phyloP scores from a whole-genome alignment of 2,888 invertebrate species.

The Lordiphosa andalusiaca region DNA sequence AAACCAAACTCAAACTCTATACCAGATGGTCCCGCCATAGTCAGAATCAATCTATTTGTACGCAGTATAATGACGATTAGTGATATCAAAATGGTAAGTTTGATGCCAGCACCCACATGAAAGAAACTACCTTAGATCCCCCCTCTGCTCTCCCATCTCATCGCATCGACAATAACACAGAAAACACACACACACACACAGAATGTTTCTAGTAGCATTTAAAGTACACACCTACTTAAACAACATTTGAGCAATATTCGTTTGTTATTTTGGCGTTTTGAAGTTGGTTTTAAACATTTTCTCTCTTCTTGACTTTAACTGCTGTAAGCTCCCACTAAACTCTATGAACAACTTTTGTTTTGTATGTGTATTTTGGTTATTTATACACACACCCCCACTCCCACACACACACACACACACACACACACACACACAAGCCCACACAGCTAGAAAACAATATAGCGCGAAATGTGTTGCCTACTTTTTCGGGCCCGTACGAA shows the following conservation, averaged over 20 bases:
- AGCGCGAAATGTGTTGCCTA: slow-evolving; percentile 41
- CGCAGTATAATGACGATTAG: slow-evolving; percentile 98
- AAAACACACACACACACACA: no score
- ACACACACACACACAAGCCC: neutral
- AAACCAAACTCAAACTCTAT: slow-evolving; percentile 67
- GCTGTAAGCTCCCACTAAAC: neutral
- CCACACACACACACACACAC: slow-evolving; percentile 5
- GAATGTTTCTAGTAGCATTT: no score
- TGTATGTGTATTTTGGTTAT: no score
- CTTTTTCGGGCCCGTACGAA: slow-evolving; percentile 22
- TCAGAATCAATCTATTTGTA: slow-evolving; percentile 98
- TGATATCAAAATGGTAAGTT: slow-evolving; percentile 99
- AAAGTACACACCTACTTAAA: no score
- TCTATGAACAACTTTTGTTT: no score
- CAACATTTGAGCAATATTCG: no score
- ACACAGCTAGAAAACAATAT: neutral
- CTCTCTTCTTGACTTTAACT: neutral
- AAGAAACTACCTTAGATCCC: neutral
- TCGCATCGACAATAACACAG: no score
- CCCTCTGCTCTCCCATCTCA: no score
- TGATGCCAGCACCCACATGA: slow-evolving; percentile 18
- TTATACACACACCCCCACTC: neutral
- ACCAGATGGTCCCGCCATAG: slow-evolving; percentile 96
- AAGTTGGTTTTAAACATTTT: no score
- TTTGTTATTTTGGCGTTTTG: no score